phyloP scores from a whole-genome alignment of 2,888 invertebrate species.

The Eupithecia pulchellata region DNA sequence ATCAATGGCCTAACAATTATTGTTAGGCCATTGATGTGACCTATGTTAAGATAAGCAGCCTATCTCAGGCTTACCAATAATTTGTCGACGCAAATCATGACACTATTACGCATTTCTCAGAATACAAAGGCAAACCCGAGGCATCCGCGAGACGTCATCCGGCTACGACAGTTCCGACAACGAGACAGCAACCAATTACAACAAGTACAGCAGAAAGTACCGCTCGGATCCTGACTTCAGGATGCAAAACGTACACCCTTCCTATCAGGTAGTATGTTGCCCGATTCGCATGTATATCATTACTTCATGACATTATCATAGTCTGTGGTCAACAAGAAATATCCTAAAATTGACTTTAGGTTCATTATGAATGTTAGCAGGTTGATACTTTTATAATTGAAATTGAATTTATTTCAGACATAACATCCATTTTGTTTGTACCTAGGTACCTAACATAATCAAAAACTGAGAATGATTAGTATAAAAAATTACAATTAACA shows the following conservation, averaged over 20 bases:
- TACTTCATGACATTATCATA: conserved; percentile 7
- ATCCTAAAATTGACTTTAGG: neutral
- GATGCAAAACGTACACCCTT: conserved; percentile 86
- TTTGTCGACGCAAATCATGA: neutral
- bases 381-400: too few relatives aligned
- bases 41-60: too few relatives aligned
- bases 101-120: conserved; percentile 59
- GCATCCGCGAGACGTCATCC: conserved; percentile 93
- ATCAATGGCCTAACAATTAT: too few relatives aligned
- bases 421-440: too few relatives aligned
- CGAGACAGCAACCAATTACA: conserved; percentile 88
- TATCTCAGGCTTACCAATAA: neutral
- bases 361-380: too few relatives aligned
- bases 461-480: too few relatives aligned
- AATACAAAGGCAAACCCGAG: conserved; percentile 85
- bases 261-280: conserved; percentile 75
- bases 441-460: too few relatives aligned
- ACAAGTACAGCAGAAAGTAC: conserved; percentile 89
- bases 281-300: neutral
- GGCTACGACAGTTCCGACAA: conserved; percentile 97
- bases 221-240: conserved; percentile 95
- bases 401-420: too few relatives aligned
- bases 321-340: neutral
- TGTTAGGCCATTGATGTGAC: too few relatives aligned
- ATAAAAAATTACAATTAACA: too few relatives aligned